phyloP scores from a whole-genome alignment of 2,888 invertebrate genomes.

The Zootermopsis nevadensis region DNA sequence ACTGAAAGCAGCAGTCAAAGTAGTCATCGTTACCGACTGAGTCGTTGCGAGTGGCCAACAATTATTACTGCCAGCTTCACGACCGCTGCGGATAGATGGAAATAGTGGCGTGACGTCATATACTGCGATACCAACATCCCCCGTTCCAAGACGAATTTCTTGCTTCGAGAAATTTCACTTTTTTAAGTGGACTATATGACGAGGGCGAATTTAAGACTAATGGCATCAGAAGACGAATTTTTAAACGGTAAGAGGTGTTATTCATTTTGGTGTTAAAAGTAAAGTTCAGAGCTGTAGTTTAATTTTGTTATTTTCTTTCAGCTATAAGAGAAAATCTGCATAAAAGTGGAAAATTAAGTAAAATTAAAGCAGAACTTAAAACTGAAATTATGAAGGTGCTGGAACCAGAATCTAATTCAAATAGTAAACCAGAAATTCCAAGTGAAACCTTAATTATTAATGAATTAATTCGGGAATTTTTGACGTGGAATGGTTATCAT shows the following conservation, averaged over 20 bases:
- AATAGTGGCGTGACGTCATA: no score
- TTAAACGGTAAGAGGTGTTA: background rate
- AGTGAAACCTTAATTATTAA: background rate
- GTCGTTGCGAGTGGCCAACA: no score
- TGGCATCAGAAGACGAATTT: conserved; percentile 10
- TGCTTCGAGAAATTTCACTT: background rate
- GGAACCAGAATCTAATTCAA: conserved; percentile 6
- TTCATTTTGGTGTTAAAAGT: background rate
- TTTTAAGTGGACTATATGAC: background rate
- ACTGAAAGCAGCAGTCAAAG: no score
- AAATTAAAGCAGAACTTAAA: conserved; percentile 40
- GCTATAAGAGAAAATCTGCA: conserved; percentile 35
- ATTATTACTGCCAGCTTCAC: no score
- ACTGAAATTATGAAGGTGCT: conserved; percentile 33
- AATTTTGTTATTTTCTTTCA: conserved; percentile 11
- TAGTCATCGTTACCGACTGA: no score
- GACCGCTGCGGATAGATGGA: no score
- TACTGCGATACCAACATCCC: no score
- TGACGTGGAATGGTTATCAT: conserved; percentile 40
- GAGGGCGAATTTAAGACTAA: background rate
- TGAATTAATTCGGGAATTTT: conserved; percentile 44
- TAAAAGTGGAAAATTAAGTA: conserved; percentile 33
- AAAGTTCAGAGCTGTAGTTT: background rate
- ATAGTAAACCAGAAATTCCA: conserved; percentile 22
- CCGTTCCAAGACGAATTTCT: no score